A percentile compares a stretch with the other conserved stretches of the same genome.
Conservation (phyloP, 2,113 vertebrate species). For the Cinclus mexicanus region DNA sequence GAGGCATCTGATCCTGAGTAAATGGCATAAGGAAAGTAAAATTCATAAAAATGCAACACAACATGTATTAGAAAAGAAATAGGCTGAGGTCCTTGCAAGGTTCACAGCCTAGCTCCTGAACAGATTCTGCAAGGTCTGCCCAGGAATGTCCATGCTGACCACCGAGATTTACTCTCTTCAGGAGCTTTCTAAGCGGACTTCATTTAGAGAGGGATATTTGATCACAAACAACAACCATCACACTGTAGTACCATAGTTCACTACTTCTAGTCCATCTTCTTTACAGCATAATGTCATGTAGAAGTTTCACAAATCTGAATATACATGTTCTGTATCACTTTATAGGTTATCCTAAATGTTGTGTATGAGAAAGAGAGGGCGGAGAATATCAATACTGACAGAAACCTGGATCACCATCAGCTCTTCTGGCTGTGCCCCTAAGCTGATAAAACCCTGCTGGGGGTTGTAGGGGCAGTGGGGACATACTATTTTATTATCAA, state of each 20-base stretch:
- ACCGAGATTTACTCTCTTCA: background rate
- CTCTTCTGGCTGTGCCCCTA: background rate
- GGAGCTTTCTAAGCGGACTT: background rate
- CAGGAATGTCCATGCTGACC: background rate
- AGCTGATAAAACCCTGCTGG: background rate
- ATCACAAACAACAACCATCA: background rate
- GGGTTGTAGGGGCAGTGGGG: fast-evolving
- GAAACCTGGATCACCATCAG: background rate
- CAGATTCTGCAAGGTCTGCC: background rate
- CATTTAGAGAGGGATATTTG: background rate
- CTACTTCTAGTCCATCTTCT: background rate
- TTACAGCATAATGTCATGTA: background rate
- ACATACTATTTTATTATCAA: background rate
- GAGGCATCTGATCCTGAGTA: background rate
- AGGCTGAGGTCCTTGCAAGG: background rate
- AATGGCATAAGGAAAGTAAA: background rate
- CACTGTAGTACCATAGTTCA: too few relatives aligned
- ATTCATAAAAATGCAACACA: background rate
- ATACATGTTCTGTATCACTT: fast-evolving
- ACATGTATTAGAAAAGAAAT: background rate
- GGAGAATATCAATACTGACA: background rate
- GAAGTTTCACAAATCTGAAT: background rate
- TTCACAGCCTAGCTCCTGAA: background rate
- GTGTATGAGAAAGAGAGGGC: background rate
- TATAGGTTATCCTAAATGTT: background rate